Evolutionary conservation across 2,888 invertebrate genomes (phyloP).

Genomic region (Ormyrus nitidulus): DNA sequence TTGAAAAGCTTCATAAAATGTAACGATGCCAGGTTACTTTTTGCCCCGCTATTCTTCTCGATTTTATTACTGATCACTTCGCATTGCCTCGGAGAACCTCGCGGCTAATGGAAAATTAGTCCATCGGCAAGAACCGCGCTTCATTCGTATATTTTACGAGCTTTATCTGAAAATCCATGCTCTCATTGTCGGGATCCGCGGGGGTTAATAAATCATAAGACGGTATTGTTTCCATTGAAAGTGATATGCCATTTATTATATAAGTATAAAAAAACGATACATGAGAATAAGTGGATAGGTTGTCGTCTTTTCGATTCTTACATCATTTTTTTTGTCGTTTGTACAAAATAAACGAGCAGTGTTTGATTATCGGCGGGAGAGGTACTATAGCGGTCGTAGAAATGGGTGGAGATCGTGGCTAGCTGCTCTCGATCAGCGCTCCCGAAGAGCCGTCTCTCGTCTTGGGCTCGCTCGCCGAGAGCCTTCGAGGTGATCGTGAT

Average conservation of each 20-base stretch:
- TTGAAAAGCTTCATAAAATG: too few species aligned
- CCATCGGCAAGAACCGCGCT: too few species aligned
- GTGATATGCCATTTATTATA: slow-evolving; percentile 51
- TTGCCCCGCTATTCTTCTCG: too few species aligned
- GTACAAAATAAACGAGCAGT: slow-evolving; percentile 38
- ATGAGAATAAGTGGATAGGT: slow-evolving; percentile 25
- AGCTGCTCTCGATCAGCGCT: slow-evolving; percentile 51
- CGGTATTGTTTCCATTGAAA: slow-evolving; percentile 12
- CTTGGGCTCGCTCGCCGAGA: slow-evolving; percentile 32
- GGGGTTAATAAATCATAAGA: slow-evolving; percentile 17
- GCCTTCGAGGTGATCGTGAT: slow-evolving; percentile 8
- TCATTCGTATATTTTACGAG: too few species aligned
- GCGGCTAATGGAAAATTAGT: too few species aligned
- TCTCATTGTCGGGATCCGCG: too few species aligned
- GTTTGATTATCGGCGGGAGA: slow-evolving; percentile 56
- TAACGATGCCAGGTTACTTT: too few species aligned
- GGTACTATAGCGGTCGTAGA: slow-evolving; percentile 69
- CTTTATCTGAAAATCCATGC: too few species aligned
- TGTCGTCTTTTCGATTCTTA: slow-evolving; percentile 19
- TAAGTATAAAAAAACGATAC: slow-evolving; percentile 50
- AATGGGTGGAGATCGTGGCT: slow-evolving; percentile 67
- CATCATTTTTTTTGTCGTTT: slow-evolving; percentile 16
- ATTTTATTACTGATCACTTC: too few species aligned
- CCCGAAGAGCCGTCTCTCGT: not conserved
- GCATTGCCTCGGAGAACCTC: too few species aligned